Base-by-base conservation (phyloP, 2,888 invertebrate species). In the Candidula unifasciata region DNA sequence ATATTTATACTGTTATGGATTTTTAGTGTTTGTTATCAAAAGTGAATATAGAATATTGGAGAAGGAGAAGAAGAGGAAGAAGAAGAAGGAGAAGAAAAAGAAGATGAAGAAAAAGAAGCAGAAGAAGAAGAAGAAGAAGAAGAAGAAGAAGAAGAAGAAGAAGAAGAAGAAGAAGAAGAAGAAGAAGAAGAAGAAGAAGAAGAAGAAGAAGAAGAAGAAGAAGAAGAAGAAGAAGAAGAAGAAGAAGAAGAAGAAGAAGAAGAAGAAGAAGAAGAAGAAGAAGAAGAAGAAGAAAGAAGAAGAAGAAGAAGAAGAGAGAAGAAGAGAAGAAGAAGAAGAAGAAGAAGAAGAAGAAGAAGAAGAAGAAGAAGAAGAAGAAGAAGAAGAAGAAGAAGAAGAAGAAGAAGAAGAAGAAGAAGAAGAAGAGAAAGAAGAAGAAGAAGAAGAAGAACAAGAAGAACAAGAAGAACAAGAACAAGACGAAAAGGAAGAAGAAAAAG, bases 161-260 rank as follows among this genome's bases (percentile, higher is more conserved):
- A 69, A 69, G 69, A 69, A 69, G 69, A 69, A 69, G 69, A n/a
- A 69, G 69, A 69, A 69, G 69, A 69, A 69, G 52, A 44, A 74
- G 24, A 44, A 74, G 52, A 44, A 74, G 52, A 44, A 74, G 52
- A 74, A 74, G 24, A 74, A 74, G 52, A 74, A 74, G 52, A 74
- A 52, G 33, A 60, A 60, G 30, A 78, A 78, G 60, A 78, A 78
- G 60, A 78, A 78, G 30, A 78, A 78, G 60, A 78, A 78, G 60
- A 78, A 78, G 30, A 78, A 60, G 30, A 78, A 78, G 60, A 78
- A 78, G 60, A 78, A 78, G 30, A 78, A 60, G 60, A 78, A 78
- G 60, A 78, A 78, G 60, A 78, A 78, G 30, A 78, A 78, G 30
- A 78, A 78, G 60, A 60, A 78, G 6, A 57, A 78, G 30, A 57